Percentiles rank a stretch among this genome's conserved stretches.
phyloP scores from a whole-genome alignment of 2,888 invertebrate species.

The Mallateleia sp. region DNA sequence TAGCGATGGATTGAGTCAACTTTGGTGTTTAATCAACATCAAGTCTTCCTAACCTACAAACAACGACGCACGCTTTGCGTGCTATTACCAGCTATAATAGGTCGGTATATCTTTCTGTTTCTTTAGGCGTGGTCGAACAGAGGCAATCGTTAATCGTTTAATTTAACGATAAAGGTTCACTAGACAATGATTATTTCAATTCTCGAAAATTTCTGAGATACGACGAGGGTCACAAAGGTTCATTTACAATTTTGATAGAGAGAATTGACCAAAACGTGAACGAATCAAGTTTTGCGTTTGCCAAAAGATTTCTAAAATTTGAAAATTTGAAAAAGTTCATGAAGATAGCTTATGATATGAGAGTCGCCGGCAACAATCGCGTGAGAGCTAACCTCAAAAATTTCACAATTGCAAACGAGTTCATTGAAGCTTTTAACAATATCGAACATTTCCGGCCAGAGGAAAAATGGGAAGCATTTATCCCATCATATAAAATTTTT shows the following conservation, averaged over 20 bases:
- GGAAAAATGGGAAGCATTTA: constrained; percentile 15
- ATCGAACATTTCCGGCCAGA: background rate
- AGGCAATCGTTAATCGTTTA: no score
- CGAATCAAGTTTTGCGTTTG: background rate
- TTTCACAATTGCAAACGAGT: background rate
- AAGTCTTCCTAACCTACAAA: no score
- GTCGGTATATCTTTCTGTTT: no score
- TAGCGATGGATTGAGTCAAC: no score
- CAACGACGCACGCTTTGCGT: no score
- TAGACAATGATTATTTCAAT: no score
- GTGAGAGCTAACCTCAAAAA: background rate
- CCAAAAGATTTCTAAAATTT: background rate
- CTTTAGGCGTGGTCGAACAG: no score
- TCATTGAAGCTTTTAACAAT: constrained; percentile 2
- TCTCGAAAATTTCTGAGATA: no score
- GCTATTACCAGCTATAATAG: no score
- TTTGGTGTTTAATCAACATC: no score
- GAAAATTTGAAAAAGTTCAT: background rate
- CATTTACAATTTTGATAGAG: background rate
- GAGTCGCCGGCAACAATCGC: background rate
- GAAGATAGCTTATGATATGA: background rate
- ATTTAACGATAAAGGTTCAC: no score
- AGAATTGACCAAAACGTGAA: background rate
- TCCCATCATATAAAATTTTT: constrained; percentile 6
- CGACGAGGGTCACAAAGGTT: background rate